These are phyloP conservation scores for Xanthorhoe spadicearia DNA, from an alignment of 2,888 invertebrate genomes.

Conservation along the genomic window DNA sequence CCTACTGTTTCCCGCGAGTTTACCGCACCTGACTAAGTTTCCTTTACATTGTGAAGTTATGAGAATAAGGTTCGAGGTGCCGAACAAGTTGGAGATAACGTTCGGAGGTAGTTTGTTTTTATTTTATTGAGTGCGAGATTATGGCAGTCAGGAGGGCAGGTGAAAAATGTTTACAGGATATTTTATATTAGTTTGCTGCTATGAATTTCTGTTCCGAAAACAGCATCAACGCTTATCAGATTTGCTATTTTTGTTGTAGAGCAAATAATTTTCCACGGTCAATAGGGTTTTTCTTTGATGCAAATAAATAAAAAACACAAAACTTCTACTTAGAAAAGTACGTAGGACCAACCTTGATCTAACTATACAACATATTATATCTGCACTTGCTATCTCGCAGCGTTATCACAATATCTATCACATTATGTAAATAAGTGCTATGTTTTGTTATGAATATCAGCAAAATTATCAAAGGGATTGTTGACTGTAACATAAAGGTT, in stretches of 20 bases:
- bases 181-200: conserved; percentile 16
- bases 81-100: conserved; percentile 81
- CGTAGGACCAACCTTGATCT: neutral
- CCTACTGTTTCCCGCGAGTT: conserved; percentile 41
- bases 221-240: neutral
- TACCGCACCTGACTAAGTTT: conserved; percentile 41
- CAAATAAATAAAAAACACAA: too few species aligned
- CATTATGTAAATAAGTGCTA: conserved; percentile 16
- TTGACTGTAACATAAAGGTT: conserved; percentile 38
- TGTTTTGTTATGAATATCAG: conserved; percentile 13
- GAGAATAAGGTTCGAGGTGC: conserved; percentile 82
- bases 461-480: conserved; percentile 37
- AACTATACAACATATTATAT: too few species aligned
- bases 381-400: conserved; percentile 4
- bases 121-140: conserved; percentile 44
- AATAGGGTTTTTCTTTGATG: too few species aligned
- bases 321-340: neutral
- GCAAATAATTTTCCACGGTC: too few species aligned
- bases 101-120: conserved; percentile 71
- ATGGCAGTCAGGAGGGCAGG: conserved; percentile 35
- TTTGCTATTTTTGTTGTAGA: conserved; percentile 11
- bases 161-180: conserved; percentile 25
- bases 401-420: conserved; percentile 19
- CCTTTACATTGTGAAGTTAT: conserved; percentile 61
- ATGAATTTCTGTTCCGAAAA: conserved; percentile 2